Evolutionary conservation across 2,113 vertebrate species (phyloP).

Genomic region (Ammodytes marinus): DNA sequence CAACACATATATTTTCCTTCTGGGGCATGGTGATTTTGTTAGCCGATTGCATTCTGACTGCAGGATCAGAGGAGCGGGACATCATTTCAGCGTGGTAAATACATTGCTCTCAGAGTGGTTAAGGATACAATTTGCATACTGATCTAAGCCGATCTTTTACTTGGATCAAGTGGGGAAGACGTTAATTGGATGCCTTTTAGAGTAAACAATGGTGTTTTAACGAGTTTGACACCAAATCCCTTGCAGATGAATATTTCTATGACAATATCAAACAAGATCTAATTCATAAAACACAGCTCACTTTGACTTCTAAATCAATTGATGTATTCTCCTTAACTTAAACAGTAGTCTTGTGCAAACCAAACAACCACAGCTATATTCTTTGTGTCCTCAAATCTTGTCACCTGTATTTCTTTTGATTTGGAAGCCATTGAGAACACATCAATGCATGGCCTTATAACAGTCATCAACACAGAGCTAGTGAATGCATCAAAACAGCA

Average conservation of each 20-base stretch:
- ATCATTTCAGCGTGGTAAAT: constrained; percentile 16
- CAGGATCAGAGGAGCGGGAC: constrained; percentile 20
- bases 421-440: constrained; percentile 31
- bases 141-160: background rate
- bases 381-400: background rate
- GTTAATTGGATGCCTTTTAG: constrained; percentile 28
- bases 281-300: background rate
- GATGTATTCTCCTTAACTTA: constrained; percentile 14
- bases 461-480: constrained; percentile 7
- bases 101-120: constrained; percentile 14
- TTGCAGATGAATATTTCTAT: constrained; percentile 18
- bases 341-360: background rate
- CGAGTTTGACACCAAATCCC: background rate
- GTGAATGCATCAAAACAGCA: constrained; percentile 43
- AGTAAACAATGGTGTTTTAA: background rate
- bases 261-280: constrained; percentile 17
- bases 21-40: background rate
- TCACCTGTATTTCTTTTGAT: constrained; percentile 15
- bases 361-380: background rate
- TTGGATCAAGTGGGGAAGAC: constrained; percentile 16
- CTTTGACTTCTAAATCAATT: constrained; percentile 22
- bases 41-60: constrained; percentile 7
- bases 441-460: constrained; percentile 12
- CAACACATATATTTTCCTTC: constrained; percentile 21
- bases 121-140: background rate